Base-by-base conservation (phyloP, 2,888 invertebrate species). In the Limnephilus auricula region DNA sequence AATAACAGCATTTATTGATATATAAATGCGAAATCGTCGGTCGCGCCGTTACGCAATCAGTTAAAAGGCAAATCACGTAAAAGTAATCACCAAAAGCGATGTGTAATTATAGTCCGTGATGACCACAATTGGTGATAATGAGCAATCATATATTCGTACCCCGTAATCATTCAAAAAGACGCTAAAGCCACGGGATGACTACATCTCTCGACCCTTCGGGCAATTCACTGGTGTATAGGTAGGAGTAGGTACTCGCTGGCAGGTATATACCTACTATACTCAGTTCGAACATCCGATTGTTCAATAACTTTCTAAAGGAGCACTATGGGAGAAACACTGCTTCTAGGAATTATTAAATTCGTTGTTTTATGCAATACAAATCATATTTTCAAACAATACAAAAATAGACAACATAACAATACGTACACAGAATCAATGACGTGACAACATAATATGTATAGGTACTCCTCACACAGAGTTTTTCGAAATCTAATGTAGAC, bases 61-160 rank as follows among this genome's bases (percentile, higher is more conserved):
- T 86, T 85, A 79, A 90, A 90, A 34, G 45, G 40, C n/a, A 79
- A 89, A 89, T 92, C 92, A 93, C 93, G 93, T 93, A 92, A 91
- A 91, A 91, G 91, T 91, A 88, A 90, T 92, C 91, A 80, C 89
- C 78, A 91, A 89, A 78, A 89, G 89, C 85, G 83, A 80, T 45
- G 90, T 82, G 90, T 92, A 90, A 92, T 91, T 90, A 90, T 50
- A 80, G 88, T 89, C 65, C 87, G 91, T 90, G 90, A 82, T 90
- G 89, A 80, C 91, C 85, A 90, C 91, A 92, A 91, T 90, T 89
- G 90, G 91, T 92, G 93, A 82, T 91, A 93, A 92, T 92, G 92
- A 92, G 92, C 85, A 82, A 92, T 92, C 84, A 90, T 88, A 88
- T 92, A 92, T 92, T 92, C 92, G 78, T 37, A 31, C 30, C 87